Evolutionary conservation across 2,888 invertebrate species (phyloP).

Genomic region (Drosophila melanocephala): DNA sequence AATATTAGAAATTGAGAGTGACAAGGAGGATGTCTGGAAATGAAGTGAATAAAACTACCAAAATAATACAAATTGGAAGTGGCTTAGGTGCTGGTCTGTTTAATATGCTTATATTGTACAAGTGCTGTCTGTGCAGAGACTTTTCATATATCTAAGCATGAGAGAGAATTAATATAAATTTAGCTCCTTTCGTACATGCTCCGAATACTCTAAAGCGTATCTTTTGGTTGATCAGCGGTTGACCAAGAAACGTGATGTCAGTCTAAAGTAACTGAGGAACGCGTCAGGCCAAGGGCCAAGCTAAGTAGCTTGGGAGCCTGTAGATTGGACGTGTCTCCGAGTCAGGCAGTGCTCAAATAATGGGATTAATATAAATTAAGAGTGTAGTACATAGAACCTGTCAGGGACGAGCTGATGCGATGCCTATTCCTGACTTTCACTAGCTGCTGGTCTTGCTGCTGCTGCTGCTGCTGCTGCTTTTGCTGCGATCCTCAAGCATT

Average conservation of each 20-base stretch:
- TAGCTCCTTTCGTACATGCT: not conserved
- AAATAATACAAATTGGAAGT: not conserved
- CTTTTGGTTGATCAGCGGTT: conserved; percentile 5
- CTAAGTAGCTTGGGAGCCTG: conserved; percentile 25
- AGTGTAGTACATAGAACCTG: conserved; percentile 22
- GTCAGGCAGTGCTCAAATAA: conserved; percentile 49
- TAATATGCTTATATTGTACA: not conserved
- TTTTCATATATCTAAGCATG: not conserved
- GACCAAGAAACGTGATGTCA: conserved; percentile 74
- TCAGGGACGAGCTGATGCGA: conserved; percentile 11
- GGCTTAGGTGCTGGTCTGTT: not conserved
- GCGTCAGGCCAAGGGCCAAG: conserved; percentile 65
- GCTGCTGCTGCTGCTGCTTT: not conserved
- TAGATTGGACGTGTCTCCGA: conserved; percentile 38
- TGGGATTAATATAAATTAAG: conserved; percentile 51
- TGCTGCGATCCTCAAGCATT: conserved; percentile 29
- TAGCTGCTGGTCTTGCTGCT: conserved; percentile 3
- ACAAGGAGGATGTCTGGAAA: not conserved
- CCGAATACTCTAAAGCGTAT: conserved; percentile 10
- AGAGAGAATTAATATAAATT: not conserved
- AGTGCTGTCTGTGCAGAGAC: not conserved
- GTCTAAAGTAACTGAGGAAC: conserved; percentile 56
- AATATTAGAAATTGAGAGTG: not conserved
- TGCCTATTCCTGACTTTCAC: conserved; percentile 50
- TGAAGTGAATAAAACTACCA: not conserved